phyloP scores from a whole-genome alignment of 2,888 invertebrate species.

The Thereva unica region DNA sequence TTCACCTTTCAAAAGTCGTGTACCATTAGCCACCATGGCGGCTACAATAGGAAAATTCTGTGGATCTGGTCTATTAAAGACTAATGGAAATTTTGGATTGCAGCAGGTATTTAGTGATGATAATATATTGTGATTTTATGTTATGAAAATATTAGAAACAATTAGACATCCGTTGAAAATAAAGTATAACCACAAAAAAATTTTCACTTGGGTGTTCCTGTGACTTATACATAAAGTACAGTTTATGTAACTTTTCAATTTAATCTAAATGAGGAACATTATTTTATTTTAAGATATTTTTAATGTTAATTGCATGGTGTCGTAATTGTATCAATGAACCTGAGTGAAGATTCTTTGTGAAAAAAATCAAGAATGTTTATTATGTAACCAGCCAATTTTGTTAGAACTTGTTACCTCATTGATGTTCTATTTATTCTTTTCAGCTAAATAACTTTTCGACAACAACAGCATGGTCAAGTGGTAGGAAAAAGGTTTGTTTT shows the following conservation, averaged over 20 bases:
- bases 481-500: constrained; percentile 74
- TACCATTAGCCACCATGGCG: constrained; percentile 74
- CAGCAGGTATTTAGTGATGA: constrained; percentile 65
- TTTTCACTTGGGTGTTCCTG: no score
- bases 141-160: not conserved
- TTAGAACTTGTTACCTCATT: constrained; percentile 51
- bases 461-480: constrained; percentile 74
- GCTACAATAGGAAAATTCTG: constrained; percentile 85
- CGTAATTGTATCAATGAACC: not conserved
- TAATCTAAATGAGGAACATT: no score
- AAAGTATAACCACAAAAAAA: no score
- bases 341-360: constrained; percentile 1
- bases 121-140: not conserved
- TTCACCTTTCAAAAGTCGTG: constrained; percentile 52
- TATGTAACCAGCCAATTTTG: constrained; percentile 49
- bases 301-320: no score
- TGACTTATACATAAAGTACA: no score
- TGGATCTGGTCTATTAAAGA: constrained; percentile 81
- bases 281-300: no score
- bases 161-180: not conserved
- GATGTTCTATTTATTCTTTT: constrained; percentile 45
- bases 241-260: no score
- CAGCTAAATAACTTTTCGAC: constrained; percentile 79
- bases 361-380: constrained; percentile 43
- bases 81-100: constrained; percentile 67